Evolutionary conservation across 2,888 invertebrate genomes (phyloP), one percentile per base, ranked within the genome.

Genomic region (Patella caerulea): DNA sequence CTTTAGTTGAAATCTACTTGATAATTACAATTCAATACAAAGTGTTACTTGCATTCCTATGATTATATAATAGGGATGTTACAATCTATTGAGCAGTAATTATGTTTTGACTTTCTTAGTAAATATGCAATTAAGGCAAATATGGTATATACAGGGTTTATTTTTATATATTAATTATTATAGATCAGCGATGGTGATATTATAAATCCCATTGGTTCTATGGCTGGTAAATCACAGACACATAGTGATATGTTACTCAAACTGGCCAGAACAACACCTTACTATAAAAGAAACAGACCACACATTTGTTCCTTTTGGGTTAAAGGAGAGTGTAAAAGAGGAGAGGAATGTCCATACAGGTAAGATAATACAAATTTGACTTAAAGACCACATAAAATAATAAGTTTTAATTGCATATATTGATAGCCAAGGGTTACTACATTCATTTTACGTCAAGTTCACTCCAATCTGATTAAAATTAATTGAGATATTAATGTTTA

Each of bases 221-320:
- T 93, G 29, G 79, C 81, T 55, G 93, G 93, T 2, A 93, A 93
- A 84, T 92, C 96, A 1, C 95, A 95, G 88, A 95, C 87, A 94
- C 96, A 82, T 94, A 92, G 95, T 84, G 97, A 97, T 88, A 93
- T 98, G 86, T 91, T 98, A 79, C 94, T 96, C 92, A 95, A 97
- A 85, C 93, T 98, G 85, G 98, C 98, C 0, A 93, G 98, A 75
- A 97, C 97, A 5, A 96, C 96, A 71, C 98, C 98, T 0, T 98
- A 98, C 91, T 98, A 98, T 92, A 97, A 98, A 90, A 93, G 98
- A 77, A 98, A 98, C 90, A 93, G 97, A 85, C 97, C 98, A 0
- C 98, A 98, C 92, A 97, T 98, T 74, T 98, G 98, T 91, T 97
- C 97, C 0, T 98, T 98, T 92, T 98, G 97, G 96, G 98, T 98